Percentiles rank a stretch among this genome's conserved stretches.
phyloP scores from a whole-genome alignment of 2,797 vertebrate genomes.

The Oreochromis grahami region DNA sequence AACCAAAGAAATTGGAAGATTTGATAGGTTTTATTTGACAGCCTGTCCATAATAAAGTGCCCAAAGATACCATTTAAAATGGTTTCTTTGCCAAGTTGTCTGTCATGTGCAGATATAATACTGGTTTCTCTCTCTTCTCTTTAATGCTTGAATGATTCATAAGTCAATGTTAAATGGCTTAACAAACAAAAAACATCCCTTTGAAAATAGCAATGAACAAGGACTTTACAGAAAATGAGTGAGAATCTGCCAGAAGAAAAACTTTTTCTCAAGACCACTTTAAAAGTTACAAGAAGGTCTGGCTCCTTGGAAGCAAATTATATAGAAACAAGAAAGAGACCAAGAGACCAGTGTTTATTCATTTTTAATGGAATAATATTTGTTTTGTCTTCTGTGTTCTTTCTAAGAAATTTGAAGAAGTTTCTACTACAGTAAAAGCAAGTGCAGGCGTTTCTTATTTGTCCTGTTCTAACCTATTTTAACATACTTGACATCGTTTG shows the following conservation, averaged over 20 bases:
- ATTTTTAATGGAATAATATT: neutral
- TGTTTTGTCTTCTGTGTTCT: neutral
- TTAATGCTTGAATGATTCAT: neutral
- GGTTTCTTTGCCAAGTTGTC: neutral
- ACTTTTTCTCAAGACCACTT: neutral
- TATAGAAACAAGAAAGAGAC: neutral
- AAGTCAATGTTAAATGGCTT: neutral
- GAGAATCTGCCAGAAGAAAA: neutral
- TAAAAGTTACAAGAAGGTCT: neutral
- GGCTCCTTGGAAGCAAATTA: neutral
- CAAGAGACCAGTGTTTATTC: neutral
- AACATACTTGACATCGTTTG: neutral
- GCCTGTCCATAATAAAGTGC: neutral
- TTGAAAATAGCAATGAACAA: neutral
- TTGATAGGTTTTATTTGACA: neutral
- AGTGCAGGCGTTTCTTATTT: neutral
- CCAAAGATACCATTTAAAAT: neutral
- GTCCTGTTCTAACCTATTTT: neutral
- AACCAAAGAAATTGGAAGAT: neutral
- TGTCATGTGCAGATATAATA: neutral
- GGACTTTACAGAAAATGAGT: neutral
- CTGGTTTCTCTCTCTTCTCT: neutral
- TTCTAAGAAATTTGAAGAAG: neutral
- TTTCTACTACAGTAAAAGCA: neutral
- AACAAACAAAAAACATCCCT: neutral